Percentiles rank a stretch among this genome's conserved stretches.
These are phyloP conservation scores for Porites divaricata DNA, from an alignment of 92 coral and sea anemone genomes.

Conservation along the genomic window DNA sequence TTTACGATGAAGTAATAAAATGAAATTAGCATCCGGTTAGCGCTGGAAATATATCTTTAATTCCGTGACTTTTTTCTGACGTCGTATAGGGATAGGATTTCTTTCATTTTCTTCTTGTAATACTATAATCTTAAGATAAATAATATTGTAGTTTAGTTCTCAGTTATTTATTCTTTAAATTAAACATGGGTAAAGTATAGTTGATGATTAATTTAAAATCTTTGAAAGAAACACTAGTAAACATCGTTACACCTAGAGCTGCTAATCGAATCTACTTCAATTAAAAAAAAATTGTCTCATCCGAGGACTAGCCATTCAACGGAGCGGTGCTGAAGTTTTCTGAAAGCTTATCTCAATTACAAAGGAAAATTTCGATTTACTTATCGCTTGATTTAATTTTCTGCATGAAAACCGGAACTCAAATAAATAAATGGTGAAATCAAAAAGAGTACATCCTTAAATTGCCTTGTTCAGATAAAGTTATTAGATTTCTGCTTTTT, in stretches of 20 bases:
- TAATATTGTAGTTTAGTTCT: background rate
- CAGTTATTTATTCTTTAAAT: background rate
- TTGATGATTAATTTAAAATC: background rate
- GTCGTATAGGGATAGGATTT: background rate
- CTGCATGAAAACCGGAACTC: slow-evolving; percentile 42
- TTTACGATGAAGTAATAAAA: background rate
- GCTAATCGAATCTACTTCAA: slow-evolving; percentile 8
- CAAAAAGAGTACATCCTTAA: slow-evolving; percentile 16
- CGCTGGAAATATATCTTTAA: background rate
- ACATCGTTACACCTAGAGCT: background rate
- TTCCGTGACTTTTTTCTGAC: background rate
- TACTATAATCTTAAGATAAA: background rate
- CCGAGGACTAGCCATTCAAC: background rate
- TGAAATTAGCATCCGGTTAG: no score
- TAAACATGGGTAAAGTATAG: background rate
- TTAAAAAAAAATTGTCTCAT: slow-evolving; percentile 8
- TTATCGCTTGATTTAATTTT: slow-evolving; percentile 35
- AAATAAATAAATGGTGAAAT: slow-evolving; percentile 37
- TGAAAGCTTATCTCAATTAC: slow-evolving; percentile 32
- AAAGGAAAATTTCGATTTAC: slow-evolving; percentile 34
- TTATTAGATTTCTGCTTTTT: slow-evolving; percentile 28
- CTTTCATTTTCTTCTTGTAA: background rate
- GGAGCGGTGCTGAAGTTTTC: background rate
- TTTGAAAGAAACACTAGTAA: background rate
- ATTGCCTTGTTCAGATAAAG: slow-evolving; percentile 40